phyloP scores from a whole-genome alignment of 2,113 vertebrate species.

The Psephotus haematonotus region DNA sequence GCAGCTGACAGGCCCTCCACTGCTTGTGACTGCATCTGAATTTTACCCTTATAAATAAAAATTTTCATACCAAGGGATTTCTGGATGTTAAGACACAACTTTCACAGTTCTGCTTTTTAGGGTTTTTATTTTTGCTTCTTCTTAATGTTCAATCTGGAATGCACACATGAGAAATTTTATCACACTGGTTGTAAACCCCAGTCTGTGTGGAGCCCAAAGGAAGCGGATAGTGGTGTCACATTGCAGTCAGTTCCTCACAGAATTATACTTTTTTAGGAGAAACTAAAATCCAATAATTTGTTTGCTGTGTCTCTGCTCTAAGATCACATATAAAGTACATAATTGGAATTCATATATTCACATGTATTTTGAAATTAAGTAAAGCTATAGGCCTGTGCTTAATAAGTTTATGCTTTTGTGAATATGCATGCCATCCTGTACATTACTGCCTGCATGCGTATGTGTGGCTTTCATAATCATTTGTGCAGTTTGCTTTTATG shows the following conservation, averaged over 20 bases:
- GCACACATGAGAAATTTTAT: not conserved
- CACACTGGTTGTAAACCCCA: fast-evolving
- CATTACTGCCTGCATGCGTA: fast-evolving
- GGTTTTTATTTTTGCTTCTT: not conserved
- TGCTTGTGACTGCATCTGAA: fast-evolving
- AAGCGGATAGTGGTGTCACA: not conserved
- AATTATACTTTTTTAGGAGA: not conserved
- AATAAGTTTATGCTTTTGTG: not conserved
- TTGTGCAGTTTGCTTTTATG: not conserved
- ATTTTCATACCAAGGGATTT: not conserved
- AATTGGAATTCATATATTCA: not conserved
- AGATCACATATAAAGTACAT: not conserved
- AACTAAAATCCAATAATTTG: not conserved
- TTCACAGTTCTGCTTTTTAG: not conserved
- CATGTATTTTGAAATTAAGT: not conserved
- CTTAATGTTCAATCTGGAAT: not conserved
- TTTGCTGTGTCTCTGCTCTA: not conserved
- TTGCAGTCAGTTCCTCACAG: not conserved
- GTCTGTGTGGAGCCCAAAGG: not conserved
- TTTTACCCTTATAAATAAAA: not conserved
- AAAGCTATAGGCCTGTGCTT: not conserved
- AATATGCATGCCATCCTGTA: not conserved
- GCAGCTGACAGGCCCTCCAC: not conserved
- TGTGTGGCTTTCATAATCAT: not conserved
- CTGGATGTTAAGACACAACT: not conserved